Conservation (phyloP, 2,113 vertebrate genomes). For the Buteo buteo region DNA sequence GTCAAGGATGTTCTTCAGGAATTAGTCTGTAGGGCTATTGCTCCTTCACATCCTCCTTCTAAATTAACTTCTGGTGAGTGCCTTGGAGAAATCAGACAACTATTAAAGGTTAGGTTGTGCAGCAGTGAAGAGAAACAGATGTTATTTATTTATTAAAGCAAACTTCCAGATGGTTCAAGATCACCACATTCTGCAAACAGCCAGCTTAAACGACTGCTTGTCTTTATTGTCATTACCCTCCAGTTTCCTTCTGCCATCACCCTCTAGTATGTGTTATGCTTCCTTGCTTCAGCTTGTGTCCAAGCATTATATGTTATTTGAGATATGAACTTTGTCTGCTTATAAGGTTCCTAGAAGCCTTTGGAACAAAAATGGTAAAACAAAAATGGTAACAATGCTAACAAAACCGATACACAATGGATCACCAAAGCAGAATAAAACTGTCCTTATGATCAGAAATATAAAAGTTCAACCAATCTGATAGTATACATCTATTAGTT, state of each 20-base stretch:
- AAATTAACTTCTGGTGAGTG: neutral
- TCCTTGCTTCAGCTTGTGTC: neutral
- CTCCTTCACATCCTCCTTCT: neutral
- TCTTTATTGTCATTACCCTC: neutral
- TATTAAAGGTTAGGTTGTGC: neutral
- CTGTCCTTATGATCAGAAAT: neutral
- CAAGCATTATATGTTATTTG: neutral
- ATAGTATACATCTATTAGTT: neutral
- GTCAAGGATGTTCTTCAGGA: neutral
- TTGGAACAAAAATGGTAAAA: neutral
- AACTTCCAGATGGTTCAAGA: slow-evolving; percentile 16
- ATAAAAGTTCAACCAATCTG: neutral
- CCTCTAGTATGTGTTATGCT: neutral
- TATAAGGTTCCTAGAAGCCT: neutral
- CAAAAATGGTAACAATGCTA: neutral
- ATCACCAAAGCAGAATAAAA: neutral
- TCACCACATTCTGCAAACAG: neutral
- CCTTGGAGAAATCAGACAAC: neutral
- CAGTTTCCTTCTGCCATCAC: neutral
- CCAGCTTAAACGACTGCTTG: neutral
- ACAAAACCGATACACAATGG: neutral
- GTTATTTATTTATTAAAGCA: slow-evolving; percentile 32
- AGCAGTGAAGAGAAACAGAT: neutral
- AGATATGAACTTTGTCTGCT: neutral
- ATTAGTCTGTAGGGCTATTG: neutral